These are phyloP conservation scores for Drymonia ruficornis DNA, from an alignment of 2,888 invertebrate species.

Conservation along the genomic window DNA sequence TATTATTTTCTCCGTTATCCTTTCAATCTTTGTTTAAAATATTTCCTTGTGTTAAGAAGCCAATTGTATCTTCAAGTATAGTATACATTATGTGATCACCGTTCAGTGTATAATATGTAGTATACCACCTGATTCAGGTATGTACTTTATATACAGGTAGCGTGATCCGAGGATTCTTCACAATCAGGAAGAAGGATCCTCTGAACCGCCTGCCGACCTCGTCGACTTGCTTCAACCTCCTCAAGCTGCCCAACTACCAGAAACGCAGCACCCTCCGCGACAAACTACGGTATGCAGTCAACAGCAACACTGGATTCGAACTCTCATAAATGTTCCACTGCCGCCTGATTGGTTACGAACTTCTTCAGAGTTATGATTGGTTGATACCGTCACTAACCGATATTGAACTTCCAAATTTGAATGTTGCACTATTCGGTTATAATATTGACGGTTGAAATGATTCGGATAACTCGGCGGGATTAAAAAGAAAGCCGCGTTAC, in stretches of 20 bases:
- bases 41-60: no score
- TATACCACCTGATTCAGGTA: neutral
- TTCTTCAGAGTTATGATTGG: no score
- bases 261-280: slow-evolving; percentile 97
- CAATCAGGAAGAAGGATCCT: slow-evolving; percentile 97
- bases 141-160: slow-evolving; percentile 86
- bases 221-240: slow-evolving; percentile 99
- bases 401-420: slow-evolving; percentile 1
- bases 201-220: slow-evolving; percentile 98
- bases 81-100: no score
- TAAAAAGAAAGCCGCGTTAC: no score
- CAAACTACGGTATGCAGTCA: slow-evolving; percentile 98
- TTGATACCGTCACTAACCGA: neutral
- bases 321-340: slow-evolving; percentile 88
- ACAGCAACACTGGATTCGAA: slow-evolving; percentile 99
- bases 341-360: neutral
- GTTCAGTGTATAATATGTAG: no score
- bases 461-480: no score
- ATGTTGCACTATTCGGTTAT: neutral
- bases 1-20: no score
- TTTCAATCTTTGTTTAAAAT: no score
- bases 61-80: no score
- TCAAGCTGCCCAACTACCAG: slow-evolving; percentile 99
- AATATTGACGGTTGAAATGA: no score
- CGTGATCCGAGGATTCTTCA: slow-evolving; percentile 98